Conservation (phyloP, 2,797 vertebrate genomes). For the Neosilurus mollespiculum region DNA sequence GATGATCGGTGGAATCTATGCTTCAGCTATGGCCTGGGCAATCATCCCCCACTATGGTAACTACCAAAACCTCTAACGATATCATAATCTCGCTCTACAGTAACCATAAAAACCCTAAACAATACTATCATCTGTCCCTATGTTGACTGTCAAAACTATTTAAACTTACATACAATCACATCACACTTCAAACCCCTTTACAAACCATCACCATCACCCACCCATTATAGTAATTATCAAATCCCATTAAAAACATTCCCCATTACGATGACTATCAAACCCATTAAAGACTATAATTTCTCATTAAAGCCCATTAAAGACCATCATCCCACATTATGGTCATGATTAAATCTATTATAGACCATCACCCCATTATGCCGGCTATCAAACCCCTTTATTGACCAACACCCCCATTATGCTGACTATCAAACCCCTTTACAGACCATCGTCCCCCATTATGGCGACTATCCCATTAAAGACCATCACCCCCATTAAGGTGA, state of each 20-base stretch:
- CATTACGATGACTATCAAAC: background rate
- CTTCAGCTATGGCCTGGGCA: constrained; percentile 96
- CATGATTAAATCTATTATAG: background rate
- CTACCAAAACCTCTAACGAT: background rate
- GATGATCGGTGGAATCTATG: constrained; percentile 98
- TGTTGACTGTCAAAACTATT: constrained; percentile 30
- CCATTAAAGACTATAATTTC: too few species aligned
- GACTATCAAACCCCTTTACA: too few species aligned
- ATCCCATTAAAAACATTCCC: background rate
- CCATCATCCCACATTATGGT: background rate
- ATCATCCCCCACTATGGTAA: constrained; percentile 97
- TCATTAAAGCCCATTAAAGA: background rate
- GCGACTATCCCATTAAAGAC: background rate
- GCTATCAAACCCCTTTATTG: background rate
- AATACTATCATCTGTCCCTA: background rate
- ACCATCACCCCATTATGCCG: background rate
- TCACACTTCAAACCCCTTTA: background rate
- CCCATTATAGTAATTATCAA: background rate
- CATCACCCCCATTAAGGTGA: background rate
- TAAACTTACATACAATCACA: background rate
- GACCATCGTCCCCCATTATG: too few species aligned
- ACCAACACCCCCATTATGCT: background rate
- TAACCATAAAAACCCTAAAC: constrained; percentile 35
- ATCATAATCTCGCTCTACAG: background rate
- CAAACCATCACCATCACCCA: background rate